Conservation (phyloP, 2,113 vertebrate genomes). For the Arvicanthis niloticus region DNA sequence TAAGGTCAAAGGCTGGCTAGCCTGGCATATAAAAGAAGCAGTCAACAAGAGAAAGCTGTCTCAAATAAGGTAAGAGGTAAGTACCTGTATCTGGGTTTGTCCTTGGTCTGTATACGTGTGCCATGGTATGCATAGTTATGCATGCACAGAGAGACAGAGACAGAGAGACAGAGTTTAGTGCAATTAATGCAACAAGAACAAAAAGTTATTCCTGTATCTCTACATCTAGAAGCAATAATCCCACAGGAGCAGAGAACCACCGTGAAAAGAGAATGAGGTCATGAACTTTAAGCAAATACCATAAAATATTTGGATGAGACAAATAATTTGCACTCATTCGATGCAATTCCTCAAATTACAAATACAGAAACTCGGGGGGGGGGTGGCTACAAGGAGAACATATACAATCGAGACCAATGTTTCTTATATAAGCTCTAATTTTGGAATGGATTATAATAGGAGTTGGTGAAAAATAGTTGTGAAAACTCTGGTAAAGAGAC, state of each 20-base stretch:
- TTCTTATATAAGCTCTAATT: not conserved
- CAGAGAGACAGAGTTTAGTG: not conserved
- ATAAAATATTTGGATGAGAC: not conserved
- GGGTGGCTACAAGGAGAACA: not conserved
- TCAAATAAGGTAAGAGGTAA: not conserved
- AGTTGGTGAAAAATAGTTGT: not conserved
- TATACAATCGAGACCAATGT: not conserved
- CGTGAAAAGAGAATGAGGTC: not conserved
- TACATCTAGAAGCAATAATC: not conserved
- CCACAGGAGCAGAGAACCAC: not conserved
- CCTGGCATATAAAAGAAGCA: not conserved
- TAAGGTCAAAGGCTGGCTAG: not conserved
- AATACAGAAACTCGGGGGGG: not conserved
- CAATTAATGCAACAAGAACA: not conserved
- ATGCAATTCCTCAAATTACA: not conserved
- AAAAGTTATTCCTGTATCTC: not conserved
- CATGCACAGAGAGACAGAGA: not conserved
- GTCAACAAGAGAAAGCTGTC: not conserved
- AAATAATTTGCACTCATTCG: not conserved
- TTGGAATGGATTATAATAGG: not conserved
- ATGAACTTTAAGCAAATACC: constrained; percentile 9
- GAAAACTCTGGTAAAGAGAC: not conserved
- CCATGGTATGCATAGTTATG: too few species aligned
- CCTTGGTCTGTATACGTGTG: not conserved
- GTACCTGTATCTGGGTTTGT: not conserved